phyloP scores from a whole-genome alignment of 1,140 invertebrate genomes.

The Lamellibrachia luymesi region DNA sequence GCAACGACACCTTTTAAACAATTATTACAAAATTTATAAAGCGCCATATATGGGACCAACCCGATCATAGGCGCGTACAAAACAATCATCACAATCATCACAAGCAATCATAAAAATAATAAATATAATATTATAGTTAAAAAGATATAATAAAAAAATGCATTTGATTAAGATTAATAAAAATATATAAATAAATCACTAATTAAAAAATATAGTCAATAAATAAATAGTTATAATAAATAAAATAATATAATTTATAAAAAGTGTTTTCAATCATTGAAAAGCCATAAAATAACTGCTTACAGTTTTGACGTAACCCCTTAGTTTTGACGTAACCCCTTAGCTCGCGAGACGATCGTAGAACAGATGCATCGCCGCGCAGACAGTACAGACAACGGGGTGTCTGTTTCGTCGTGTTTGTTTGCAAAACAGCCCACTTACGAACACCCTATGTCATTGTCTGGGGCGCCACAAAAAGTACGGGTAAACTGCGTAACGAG shows the following conservation, averaged over 20 bases:
- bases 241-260: too few species aligned
- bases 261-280: not conserved
- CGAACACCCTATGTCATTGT: not conserved
- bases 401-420: not conserved
- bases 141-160: too few species aligned
- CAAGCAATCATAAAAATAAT: too few species aligned
- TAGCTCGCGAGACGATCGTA: not conserved
- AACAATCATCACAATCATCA: too few species aligned
- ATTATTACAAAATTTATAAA: too few species aligned
- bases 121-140: too few species aligned
- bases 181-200: too few species aligned
- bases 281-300: not conserved
- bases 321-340: not conserved
- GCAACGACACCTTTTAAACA: too few species aligned
- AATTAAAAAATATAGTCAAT: not conserved
- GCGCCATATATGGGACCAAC: too few species aligned
- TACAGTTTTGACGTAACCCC: not conserved
- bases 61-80: too few species aligned
- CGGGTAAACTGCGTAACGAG: not conserved
- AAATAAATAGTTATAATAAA: not conserved
- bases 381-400: not conserved
- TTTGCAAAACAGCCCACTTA: not conserved
- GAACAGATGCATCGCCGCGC: not conserved
- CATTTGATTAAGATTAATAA: too few species aligned
- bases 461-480: not conserved